phyloP scores from a whole-genome alignment of 2,888 invertebrate genomes.

The Candidula unifasciata region DNA sequence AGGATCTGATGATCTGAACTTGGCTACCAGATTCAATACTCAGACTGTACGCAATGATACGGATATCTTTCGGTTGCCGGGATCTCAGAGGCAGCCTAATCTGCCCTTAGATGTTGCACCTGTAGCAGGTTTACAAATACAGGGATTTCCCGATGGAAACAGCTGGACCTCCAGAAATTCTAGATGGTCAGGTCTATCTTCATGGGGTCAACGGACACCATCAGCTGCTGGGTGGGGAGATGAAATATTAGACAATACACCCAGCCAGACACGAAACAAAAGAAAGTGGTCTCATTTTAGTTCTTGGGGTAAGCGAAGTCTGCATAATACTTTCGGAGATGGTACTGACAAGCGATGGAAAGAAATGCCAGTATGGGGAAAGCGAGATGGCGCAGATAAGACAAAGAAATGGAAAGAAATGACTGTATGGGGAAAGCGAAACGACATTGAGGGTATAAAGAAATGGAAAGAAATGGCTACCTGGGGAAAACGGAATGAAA shows the following conservation, averaged over 20 bases:
- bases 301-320: conserved; percentile 29
- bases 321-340: neutral
- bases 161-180: no score
- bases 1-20: no score
- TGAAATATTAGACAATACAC: neutral
- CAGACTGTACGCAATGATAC: no score
- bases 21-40: no score
- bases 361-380: conserved; percentile 6
- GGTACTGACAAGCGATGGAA: conserved; percentile 33
- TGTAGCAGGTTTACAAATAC: no score
- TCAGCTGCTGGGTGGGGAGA: rapidly evolving
- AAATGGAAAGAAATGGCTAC: conserved; percentile 1
- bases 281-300: conserved; percentile 2
- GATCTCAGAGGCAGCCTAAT: no score
- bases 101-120: no score
- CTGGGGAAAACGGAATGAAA: conserved; percentile 1
- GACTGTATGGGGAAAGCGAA: conserved; percentile 26
- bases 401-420: conserved; percentile 36
- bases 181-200: neutral
- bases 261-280: neutral
- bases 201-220: neutral
- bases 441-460: neutral
- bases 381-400: neutral
- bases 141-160: no score
- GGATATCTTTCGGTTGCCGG: no score